Evolutionary conservation across 2,888 invertebrate species (phyloP).

Genomic region (Apamea sordens): DNA sequence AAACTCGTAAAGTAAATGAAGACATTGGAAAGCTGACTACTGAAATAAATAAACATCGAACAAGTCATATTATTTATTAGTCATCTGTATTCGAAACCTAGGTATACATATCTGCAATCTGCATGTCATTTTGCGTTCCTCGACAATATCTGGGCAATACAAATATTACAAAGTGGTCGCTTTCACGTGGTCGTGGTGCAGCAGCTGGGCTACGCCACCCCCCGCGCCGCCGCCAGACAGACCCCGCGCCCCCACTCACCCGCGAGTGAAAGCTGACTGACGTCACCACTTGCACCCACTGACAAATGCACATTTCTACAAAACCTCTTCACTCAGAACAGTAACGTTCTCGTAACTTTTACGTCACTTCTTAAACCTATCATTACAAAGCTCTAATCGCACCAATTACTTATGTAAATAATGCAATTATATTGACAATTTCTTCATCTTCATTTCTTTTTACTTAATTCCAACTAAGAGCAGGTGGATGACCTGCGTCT

Average conservation of each 20-base stretch:
- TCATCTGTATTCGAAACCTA: constrained; percentile 33
- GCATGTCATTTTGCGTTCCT: constrained; percentile 55
- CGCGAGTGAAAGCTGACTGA: constrained; percentile 84
- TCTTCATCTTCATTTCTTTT: constrained; percentile 16
- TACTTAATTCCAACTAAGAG: constrained; percentile 7
- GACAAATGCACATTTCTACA: constrained; percentile 69
- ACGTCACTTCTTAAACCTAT: constrained; percentile 14
- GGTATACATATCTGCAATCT: constrained; percentile 39
- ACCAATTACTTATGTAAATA: constrained; percentile 38
- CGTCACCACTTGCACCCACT: constrained; percentile 81
- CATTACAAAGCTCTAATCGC: constrained; percentile 27
- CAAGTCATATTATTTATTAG: background rate
- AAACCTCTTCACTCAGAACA: constrained; percentile 55
- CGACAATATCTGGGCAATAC: constrained; percentile 65
- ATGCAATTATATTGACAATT: constrained; percentile 35
- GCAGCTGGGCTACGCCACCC: constrained; percentile 65
- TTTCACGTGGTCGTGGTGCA: constrained; percentile 83
- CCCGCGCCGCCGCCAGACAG: background rate
- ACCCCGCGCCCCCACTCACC: constrained; percentile 39
- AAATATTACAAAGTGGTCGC: constrained; percentile 75
- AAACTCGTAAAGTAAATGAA: constrained; percentile 12
- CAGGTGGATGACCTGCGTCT: constrained; percentile 42
- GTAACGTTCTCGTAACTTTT: constrained; percentile 30
- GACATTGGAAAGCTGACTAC: constrained; percentile 17
- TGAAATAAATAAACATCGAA: constrained; percentile 11